Percentiles rank a stretch among this genome's conserved stretches.
Evolutionary conservation across 1,140 invertebrate genomes (phyloP).

Genomic region (Papilio aristodemus): DNA sequence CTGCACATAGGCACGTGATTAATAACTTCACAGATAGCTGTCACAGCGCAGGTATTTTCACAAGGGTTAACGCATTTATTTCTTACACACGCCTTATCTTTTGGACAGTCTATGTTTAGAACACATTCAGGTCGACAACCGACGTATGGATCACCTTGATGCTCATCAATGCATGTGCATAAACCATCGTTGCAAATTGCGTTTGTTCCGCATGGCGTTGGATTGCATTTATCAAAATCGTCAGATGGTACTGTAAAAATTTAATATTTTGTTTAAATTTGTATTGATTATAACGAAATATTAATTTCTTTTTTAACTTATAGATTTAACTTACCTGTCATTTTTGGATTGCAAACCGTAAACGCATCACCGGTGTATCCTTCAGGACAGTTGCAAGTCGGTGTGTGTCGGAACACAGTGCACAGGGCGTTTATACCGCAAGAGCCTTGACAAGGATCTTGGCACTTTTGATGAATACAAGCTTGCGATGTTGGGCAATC

Average conservation of each 20-base stretch:
- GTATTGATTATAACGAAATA: neutral
- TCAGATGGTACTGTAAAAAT: constrained; percentile 44
- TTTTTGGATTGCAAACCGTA: constrained; percentile 79
- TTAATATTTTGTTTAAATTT: constrained; percentile 9
- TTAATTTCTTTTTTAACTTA: neutral
- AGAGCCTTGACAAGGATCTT: constrained; percentile 86
- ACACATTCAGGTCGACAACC: constrained; percentile 87
- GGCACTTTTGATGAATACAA: constrained; percentile 86
- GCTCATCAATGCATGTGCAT: constrained; percentile 84
- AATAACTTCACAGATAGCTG: constrained; percentile 85
- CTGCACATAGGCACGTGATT: constrained; percentile 87
- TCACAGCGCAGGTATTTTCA: constrained; percentile 84
- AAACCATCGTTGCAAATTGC: constrained; percentile 82
- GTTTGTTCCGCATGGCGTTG: constrained; percentile 86
- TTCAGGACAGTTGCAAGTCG: constrained; percentile 86
- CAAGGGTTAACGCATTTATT: constrained; percentile 88
- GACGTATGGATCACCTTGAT: constrained; percentile 85
- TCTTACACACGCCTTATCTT: constrained; percentile 84
- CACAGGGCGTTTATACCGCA: constrained; percentile 86
- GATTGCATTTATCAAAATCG: constrained; percentile 71
- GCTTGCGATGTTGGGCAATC: constrained; percentile 85
- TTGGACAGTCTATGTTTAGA: constrained; percentile 84
- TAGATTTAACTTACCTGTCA: constrained; percentile 55
- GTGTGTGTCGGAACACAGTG: constrained; percentile 86
- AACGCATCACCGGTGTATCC: constrained; percentile 88